These are phyloP conservation scores for Phalacrocorax brasilianus DNA, from an alignment of 2,113 vertebrate species.

Conservation along the genomic window DNA sequence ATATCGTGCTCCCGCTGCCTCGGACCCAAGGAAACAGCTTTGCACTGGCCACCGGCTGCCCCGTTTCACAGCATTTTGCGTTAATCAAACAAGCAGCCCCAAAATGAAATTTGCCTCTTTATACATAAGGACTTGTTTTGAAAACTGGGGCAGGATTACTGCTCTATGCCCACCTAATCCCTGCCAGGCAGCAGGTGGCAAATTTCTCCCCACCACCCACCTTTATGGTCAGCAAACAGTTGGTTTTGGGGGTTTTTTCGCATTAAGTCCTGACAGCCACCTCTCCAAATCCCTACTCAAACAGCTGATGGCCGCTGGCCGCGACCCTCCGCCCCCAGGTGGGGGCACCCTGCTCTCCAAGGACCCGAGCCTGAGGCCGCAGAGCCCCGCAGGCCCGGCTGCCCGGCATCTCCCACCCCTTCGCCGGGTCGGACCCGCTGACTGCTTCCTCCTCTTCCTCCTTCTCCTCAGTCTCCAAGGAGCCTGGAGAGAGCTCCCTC, in stretches of 20 bases:
- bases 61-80: not conserved
- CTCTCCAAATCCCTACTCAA: not conserved
- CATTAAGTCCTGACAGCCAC: not conserved
- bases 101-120: not conserved
- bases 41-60: fast-evolving
- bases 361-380: not conserved
- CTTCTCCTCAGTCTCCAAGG: not conserved
- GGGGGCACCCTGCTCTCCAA: not conserved
- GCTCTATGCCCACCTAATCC: not conserved
- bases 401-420: not conserved
- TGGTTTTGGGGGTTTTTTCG: no score
- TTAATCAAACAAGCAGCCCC: not conserved
- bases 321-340: fast-evolving
- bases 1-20: fast-evolving
- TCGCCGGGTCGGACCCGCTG: not conserved
- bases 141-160: not conserved
- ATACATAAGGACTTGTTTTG: fast-evolving
- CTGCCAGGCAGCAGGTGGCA: fast-evolving
- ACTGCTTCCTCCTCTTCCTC: no score
- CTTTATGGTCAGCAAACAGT: not conserved
- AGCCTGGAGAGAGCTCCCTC: not conserved
- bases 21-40: fast-evolving
- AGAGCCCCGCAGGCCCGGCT: no score
- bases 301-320: not conserved
- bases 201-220: not conserved